Evolutionary conservation across 1,140 invertebrate species (phyloP).

Genomic region (Coenobita brevimanus): DNA sequence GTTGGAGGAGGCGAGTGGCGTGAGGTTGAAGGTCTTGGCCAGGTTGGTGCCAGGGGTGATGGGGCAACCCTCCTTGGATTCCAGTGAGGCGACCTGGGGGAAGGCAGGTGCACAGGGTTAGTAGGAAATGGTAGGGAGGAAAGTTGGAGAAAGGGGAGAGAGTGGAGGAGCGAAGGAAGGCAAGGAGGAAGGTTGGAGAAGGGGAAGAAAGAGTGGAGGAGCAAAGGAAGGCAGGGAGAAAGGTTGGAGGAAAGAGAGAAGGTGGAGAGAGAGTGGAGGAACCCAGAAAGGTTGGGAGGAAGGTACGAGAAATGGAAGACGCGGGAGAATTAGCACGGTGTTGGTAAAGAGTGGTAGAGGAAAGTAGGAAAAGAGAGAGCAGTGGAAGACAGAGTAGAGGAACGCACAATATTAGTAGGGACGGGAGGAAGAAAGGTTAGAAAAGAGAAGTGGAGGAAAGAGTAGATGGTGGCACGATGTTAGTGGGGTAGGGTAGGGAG

Average conservation of each 20-base stretch:
- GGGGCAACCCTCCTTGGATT: conserved; percentile 92
- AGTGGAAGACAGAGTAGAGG: background rate
- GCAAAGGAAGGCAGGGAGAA: no score
- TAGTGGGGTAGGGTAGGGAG: no score
- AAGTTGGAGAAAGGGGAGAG: no score
- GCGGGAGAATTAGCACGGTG: no score
- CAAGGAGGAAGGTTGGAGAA: background rate
- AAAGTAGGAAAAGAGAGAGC: no score
- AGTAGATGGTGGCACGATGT: no score
- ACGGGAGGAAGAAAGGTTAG: background rate
- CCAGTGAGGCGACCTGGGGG: conserved; percentile 79
- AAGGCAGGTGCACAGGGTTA: background rate
- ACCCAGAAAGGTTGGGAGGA: no score
- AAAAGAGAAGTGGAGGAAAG: no score
- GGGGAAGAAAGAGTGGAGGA: background rate
- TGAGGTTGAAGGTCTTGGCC: conserved; percentile 88
- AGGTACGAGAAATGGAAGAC: background rate
- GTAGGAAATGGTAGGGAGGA: background rate
- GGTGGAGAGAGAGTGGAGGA: no score
- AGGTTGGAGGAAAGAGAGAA: no score
- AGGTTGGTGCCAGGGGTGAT: conserved; percentile 91
- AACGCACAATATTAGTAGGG: no score
- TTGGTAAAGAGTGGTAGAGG: background rate
- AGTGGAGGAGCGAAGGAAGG: no score
- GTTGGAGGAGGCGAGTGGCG: conserved; percentile 88